Percentiles rank a stretch among this genome's conserved stretches.
Evolutionary conservation across 2,888 invertebrate genomes (phyloP).

Genomic region (Unio pictorum): DNA sequence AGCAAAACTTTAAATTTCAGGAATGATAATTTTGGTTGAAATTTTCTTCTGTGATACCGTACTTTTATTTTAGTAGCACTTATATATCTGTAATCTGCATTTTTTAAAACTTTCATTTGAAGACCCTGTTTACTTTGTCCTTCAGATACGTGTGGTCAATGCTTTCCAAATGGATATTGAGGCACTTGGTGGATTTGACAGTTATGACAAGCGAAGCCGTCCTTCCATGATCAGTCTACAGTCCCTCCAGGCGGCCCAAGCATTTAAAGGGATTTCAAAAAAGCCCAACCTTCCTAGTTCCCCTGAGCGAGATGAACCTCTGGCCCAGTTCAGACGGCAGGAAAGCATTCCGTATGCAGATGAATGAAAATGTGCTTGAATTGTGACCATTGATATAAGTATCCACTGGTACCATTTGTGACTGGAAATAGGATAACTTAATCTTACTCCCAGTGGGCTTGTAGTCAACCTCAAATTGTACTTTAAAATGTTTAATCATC

Average conservation of each 20-base stretch:
- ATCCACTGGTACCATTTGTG: too few relatives aligned
- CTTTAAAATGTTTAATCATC: too few relatives aligned
- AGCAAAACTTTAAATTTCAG: too few relatives aligned
- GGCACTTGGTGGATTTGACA: slow-evolving; percentile 73
- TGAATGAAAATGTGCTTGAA: slow-evolving; percentile 34
- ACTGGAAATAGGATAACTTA: too few relatives aligned
- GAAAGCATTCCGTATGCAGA: slow-evolving; percentile 68
- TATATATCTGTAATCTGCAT: not conserved
- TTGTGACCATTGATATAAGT: too few relatives aligned
- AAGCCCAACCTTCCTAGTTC: slow-evolving; percentile 63
- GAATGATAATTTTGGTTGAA: too few relatives aligned
- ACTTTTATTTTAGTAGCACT: too few relatives aligned
- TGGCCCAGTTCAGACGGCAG: slow-evolving; percentile 52
- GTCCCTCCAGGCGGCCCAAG: slow-evolving; percentile 58
- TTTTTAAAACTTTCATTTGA: not conserved
- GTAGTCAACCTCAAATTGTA: too few relatives aligned
- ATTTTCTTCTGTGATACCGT: too few relatives aligned
- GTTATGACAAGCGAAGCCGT: slow-evolving; percentile 71
- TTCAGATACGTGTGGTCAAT: slow-evolving; percentile 99
- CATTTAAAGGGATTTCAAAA: slow-evolving; percentile 51
- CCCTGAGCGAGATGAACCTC: slow-evolving; percentile 60
- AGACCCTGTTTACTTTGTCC: slow-evolving; percentile 32
- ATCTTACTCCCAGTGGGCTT: too few relatives aligned
- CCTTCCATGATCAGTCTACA: slow-evolving; percentile 69
- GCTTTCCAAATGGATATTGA: slow-evolving; percentile 83